Percentiles rank a stretch among this genome's conserved stretches.
Conservation (phyloP, 2,113 vertebrate species). For the Neopipo cinnamomea region DNA sequence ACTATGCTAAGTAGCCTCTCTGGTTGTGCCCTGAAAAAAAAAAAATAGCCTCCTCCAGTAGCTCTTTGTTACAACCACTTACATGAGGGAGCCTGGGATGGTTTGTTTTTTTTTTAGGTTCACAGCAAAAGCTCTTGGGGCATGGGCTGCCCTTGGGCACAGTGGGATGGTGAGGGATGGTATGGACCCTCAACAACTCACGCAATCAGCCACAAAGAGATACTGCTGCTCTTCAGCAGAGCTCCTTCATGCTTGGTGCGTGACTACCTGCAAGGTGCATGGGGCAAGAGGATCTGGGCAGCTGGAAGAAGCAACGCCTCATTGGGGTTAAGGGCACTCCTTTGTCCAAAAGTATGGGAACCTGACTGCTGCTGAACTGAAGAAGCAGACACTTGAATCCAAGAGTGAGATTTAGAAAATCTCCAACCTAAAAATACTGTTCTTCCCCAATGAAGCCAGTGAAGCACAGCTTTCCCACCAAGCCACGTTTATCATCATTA, state of each 20-base stretch:
- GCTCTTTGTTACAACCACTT: neutral
- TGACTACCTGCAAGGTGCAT: neutral
- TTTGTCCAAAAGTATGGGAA: neutral
- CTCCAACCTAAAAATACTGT: neutral
- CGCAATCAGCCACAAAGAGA: neutral
- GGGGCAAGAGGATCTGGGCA: neutral
- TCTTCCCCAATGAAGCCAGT: neutral
- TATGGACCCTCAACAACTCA: neutral
- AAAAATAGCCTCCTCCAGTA: neutral
- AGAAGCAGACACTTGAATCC: neutral
- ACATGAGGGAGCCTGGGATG: accelerated
- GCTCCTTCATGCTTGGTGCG: neutral
- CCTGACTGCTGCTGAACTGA: neutral
- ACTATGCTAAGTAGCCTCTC: conserved; percentile 40
- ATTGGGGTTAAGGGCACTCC: neutral
- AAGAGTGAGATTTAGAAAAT: neutral
- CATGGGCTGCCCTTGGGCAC: neutral
- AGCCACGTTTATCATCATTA: neutral
- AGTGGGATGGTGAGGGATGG: neutral
- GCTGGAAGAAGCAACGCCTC: neutral
- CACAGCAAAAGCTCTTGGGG: neutral
- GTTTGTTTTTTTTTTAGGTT: neutral
- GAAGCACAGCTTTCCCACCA: neutral
- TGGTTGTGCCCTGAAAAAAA: neutral
- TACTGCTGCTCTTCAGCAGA: neutral